A percentile compares a stretch with the other conserved stretches of the same genome.
These are phyloP conservation scores for Hucho hucho DNA, from an alignment of 2,113 vertebrate species.

Conservation along the genomic window DNA sequence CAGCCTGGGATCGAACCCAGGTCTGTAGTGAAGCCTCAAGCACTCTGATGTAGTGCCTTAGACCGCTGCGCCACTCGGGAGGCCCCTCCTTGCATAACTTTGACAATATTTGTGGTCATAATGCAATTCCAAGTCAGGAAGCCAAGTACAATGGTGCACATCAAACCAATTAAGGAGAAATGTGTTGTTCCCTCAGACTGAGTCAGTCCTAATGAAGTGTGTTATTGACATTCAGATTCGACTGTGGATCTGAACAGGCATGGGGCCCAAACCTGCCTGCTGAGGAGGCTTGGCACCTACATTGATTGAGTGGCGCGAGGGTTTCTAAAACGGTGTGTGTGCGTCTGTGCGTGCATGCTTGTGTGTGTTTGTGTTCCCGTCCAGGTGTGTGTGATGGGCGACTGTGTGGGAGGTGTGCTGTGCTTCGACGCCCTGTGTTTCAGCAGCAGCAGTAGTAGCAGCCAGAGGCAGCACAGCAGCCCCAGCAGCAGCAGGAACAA, in stretches of 20 bases:
- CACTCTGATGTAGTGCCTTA: too few species aligned
- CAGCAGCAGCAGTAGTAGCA: constrained; percentile 67
- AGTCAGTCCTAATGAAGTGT: constrained; percentile 17
- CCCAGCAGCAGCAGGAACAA: constrained; percentile 84
- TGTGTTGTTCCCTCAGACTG: constrained; percentile 12
- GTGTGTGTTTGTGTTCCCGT: not conserved
- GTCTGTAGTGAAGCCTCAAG: too few species aligned
- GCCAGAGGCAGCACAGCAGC: constrained; percentile 77
- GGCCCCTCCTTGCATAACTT: too few species aligned
- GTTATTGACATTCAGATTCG: constrained; percentile 25
- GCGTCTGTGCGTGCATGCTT: constrained; percentile 14
- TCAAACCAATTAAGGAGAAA: not conserved
- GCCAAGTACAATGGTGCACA: not conserved
- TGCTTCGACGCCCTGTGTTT: constrained; percentile 97
- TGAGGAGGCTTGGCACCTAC: constrained; percentile 12
- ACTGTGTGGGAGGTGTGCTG: constrained; percentile 95
- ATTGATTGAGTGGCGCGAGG: constrained; percentile 13
- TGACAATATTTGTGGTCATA: not conserved
- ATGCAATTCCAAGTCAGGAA: constrained; percentile 6
- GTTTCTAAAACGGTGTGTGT: constrained; percentile 22
- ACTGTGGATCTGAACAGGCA: constrained; percentile 19
- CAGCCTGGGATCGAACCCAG: too few species aligned
- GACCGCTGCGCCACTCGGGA: too few species aligned
- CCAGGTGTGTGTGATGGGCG: constrained; percentile 94
- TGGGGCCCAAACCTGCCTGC: not conserved